Percentiles rank a stretch among this genome's conserved stretches.
Conservation (phyloP, 2,888 invertebrate genomes). For the Linnaemya tessellans region DNA sequence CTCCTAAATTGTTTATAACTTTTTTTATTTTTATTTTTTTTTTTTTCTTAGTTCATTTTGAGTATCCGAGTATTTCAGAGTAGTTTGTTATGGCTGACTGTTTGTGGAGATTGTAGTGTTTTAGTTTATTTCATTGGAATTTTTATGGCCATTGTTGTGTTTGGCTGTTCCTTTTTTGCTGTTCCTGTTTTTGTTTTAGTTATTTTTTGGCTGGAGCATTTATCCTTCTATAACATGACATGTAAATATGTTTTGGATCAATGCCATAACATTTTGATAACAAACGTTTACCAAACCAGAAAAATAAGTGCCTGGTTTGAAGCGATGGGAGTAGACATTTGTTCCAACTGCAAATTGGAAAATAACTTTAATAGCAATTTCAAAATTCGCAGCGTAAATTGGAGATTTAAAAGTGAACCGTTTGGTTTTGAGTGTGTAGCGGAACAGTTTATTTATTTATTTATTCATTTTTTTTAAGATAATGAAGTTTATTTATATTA, state of each 20-base stretch:
- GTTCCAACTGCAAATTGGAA: conserved; percentile 26
- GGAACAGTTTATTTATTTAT: too few relatives aligned
- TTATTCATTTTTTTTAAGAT: not conserved
- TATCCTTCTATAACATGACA: conserved; percentile 66
- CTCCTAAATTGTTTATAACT: conserved; percentile 36
- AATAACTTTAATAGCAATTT: conserved; percentile 35
- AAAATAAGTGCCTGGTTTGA: conserved; percentile 43
- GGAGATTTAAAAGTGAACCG: not conserved
- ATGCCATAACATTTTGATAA: conserved; percentile 69
- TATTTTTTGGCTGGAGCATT: conserved; percentile 58
- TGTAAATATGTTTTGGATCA: conserved; percentile 69
- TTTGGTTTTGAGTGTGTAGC: not conserved
- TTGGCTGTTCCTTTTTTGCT: conserved; percentile 27
- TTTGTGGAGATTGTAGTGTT: conserved; percentile 48
- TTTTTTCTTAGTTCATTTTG: not conserved
- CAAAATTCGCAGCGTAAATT: not conserved
- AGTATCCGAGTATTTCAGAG: conserved; percentile 3
- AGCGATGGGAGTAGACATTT: conserved; percentile 43
- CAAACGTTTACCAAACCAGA: conserved; percentile 55
- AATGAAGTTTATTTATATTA: not conserved
- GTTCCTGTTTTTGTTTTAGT: not conserved
- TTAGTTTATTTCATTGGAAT: conserved; percentile 53
- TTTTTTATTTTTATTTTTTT: conserved; percentile 14
- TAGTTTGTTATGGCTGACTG: conserved; percentile 34
- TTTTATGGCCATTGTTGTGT: conserved; percentile 65